Percentiles rank a stretch among this genome's conserved stretches.
These are phyloP conservation scores for Turdus rufiventris DNA, from an alignment of 2,113 vertebrate genomes.

Conservation along the genomic window DNA sequence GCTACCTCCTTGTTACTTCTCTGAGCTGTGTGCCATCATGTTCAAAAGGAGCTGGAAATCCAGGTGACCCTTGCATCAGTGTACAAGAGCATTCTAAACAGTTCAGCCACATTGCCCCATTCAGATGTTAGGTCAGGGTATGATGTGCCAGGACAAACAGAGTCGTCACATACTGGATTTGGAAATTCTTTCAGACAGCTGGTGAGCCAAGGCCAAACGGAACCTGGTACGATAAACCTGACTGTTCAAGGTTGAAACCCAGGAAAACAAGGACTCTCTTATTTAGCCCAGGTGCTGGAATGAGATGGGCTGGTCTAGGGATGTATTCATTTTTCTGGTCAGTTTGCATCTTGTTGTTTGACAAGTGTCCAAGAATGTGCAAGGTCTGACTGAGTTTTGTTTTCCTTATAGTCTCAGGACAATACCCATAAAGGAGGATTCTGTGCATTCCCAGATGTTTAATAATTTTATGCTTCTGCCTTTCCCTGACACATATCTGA, in stretches of 20 bases:
- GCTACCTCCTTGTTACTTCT: neutral
- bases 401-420: neutral
- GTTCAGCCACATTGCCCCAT: neutral
- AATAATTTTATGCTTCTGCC: neutral
- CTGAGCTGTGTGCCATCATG: neutral
- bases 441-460: neutral
- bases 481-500: neutral
- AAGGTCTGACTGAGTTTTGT: neutral
- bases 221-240: neutral
- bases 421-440: neutral
- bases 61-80: neutral
- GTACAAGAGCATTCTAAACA: neutral
- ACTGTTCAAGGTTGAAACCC: neutral
- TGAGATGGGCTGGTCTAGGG: neutral
- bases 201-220: slow-evolving; percentile 5
- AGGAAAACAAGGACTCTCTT: neutral
- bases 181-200: slow-evolving; percentile 36
- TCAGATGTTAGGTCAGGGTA: neutral
- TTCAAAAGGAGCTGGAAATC: slow-evolving; percentile 23
- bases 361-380: neutral
- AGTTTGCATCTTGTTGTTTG: neutral
- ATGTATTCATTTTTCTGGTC: neutral
- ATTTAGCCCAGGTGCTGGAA: neutral
- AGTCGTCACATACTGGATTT: slow-evolving; percentile 25
- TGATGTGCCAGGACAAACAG: slow-evolving; percentile 46